phyloP scores from a whole-genome alignment of 2,797 vertebrate species.

The Sitta carolinensis region DNA sequence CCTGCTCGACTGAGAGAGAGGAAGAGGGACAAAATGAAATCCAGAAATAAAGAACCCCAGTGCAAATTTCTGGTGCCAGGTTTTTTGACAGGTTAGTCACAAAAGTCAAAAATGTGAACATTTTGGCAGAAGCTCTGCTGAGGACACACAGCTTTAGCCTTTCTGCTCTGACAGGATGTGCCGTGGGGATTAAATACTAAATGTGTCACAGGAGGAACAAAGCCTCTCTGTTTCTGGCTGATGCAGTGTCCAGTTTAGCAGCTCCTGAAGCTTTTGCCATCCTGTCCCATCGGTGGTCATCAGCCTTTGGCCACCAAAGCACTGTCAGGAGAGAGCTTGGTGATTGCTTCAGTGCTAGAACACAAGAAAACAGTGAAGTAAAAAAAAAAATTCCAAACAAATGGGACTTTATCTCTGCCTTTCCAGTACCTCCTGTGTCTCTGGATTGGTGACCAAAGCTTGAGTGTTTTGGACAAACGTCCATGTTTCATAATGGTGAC shows the following conservation, averaged over 20 bases:
- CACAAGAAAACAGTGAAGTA: background rate
- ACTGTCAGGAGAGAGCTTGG: background rate
- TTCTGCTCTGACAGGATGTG: background rate
- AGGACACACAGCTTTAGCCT: background rate
- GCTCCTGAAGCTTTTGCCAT: background rate
- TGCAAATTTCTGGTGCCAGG: background rate
- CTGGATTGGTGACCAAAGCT: background rate
- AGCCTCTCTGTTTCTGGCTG: background rate
- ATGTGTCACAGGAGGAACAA: background rate
- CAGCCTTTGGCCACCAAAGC: background rate
- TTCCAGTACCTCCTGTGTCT: background rate
- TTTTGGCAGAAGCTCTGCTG: slow-evolving; percentile 40
- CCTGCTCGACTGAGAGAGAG: background rate
- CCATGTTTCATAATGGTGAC: background rate
- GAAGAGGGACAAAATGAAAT: background rate
- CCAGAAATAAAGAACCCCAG: background rate
- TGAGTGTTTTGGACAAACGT: background rate
- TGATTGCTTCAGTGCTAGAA: background rate
- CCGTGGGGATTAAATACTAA: background rate
- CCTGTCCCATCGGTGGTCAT: background rate
- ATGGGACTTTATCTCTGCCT: background rate
- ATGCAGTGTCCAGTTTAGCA: background rate
- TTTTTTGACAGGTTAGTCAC: background rate
- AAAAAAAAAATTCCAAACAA: background rate
- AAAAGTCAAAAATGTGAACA: background rate